A percentile compares a stretch with the other conserved stretches of the same genome.
phyloP scores from a whole-genome alignment of 2,113 vertebrate genomes.

The Nothoprocta perdicaria region DNA sequence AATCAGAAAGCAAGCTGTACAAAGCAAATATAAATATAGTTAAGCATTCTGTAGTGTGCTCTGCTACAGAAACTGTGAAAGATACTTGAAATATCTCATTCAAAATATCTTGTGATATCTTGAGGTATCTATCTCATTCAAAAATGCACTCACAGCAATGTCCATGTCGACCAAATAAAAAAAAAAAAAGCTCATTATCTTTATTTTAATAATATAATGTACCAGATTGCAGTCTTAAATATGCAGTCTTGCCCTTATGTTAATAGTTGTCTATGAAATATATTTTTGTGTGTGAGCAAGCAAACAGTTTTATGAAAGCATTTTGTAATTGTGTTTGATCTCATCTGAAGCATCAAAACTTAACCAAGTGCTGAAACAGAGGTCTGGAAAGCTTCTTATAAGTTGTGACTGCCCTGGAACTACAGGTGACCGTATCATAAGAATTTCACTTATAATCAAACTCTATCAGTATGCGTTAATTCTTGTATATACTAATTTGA shows the following conservation, averaged over 20 bases:
- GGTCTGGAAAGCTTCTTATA: background rate
- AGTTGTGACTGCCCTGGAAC: background rate
- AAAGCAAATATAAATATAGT: background rate
- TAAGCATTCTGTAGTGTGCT: background rate
- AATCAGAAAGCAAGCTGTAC: background rate
- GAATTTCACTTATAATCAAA: background rate
- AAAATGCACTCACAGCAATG: background rate
- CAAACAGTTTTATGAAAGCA: background rate
- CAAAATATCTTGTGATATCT: no score
- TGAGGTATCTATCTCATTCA: background rate
- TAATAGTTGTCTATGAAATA: background rate
- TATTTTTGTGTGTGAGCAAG: background rate
- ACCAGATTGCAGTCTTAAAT: background rate
- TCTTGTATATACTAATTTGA: background rate
- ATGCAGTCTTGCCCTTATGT: background rate
- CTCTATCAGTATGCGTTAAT: background rate
- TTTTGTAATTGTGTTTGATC: background rate
- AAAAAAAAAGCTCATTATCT: background rate
- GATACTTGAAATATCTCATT: background rate
- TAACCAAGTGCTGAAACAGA: background rate
- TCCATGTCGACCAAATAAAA: background rate
- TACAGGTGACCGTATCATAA: fast-evolving
- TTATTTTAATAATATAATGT: background rate
- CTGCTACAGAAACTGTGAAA: background rate
- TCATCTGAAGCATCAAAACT: background rate